Evolutionary conservation across 2,113 vertebrate genomes (phyloP).

Genomic region (Hoplias malabaricus): DNA sequence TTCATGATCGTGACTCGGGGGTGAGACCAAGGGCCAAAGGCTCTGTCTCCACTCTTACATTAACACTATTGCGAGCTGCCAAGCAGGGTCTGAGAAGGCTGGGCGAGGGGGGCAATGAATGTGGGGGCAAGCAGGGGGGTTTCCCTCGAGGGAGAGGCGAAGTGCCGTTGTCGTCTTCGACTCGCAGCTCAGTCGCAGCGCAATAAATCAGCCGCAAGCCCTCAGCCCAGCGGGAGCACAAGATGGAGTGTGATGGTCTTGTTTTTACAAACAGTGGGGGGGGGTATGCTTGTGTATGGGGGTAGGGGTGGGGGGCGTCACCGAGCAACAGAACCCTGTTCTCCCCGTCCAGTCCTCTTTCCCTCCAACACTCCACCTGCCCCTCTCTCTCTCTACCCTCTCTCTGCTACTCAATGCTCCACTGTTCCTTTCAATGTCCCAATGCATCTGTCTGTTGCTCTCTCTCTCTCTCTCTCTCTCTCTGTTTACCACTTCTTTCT

Average conservation of each 20-base stretch:
- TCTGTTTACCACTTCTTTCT: no score
- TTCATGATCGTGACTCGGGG: background rate
- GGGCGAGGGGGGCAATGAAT: no score
- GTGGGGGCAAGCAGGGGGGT: slow-evolving; percentile 59
- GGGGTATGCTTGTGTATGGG: no score
- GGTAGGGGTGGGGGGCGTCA: slow-evolving; percentile 72
- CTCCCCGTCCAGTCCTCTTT: slow-evolving; percentile 50
- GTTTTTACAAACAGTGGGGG: slow-evolving; percentile 81
- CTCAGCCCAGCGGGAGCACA: slow-evolving; percentile 72
- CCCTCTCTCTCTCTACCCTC: slow-evolving; percentile 13
- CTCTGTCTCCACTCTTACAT: slow-evolving; percentile 33
- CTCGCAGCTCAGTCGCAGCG: slow-evolving; percentile 71
- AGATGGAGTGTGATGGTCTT: slow-evolving; percentile 83
- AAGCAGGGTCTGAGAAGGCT: slow-evolving; percentile 49
- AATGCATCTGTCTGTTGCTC: slow-evolving; percentile 55
- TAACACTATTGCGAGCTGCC: slow-evolving; percentile 58
- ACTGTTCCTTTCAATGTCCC: slow-evolving; percentile 52
- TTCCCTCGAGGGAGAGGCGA: slow-evolving; percentile 70
- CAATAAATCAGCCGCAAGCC: slow-evolving; percentile 79
- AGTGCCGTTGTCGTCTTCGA: slow-evolving; percentile 72
- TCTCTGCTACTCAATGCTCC: slow-evolving; percentile 54
- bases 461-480: slow-evolving; percentile 41
- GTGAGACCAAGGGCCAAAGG: background rate
- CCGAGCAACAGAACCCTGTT: slow-evolving; percentile 58
- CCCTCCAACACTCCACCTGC: slow-evolving; percentile 56